Evolutionary conservation across 2,888 invertebrate genomes (phyloP).

Genomic region (Hypercompe scribonia): DNA sequence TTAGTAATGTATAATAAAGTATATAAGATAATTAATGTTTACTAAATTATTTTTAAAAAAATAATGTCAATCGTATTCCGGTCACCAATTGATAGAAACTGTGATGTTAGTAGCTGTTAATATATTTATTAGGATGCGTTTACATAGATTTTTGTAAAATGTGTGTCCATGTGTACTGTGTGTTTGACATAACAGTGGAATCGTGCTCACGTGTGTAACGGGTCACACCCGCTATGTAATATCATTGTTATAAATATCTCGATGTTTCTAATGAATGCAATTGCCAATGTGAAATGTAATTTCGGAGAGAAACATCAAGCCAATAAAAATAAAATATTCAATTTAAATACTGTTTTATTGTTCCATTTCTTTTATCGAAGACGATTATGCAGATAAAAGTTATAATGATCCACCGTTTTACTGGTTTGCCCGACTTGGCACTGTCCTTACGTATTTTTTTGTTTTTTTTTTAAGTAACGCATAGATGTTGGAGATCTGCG

Average conservation of each 20-base stretch:
- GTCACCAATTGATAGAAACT: constrained; percentile 68
- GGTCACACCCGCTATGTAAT: constrained; percentile 2
- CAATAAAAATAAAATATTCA: constrained; percentile 7
- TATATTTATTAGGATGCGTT: constrained; percentile 67
- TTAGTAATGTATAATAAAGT: constrained; percentile 1
- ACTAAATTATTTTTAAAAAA: constrained; percentile 16
- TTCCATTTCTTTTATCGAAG: too few relatives aligned
- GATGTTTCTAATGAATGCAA: constrained; percentile 10
- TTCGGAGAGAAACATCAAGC: constrained; percentile 2
- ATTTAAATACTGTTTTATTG: constrained; percentile 1
- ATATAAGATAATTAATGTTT: neutral
- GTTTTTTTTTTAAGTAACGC: too few relatives aligned
- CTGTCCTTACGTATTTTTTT: too few relatives aligned
- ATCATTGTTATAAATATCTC: neutral
- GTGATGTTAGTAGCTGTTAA: constrained; percentile 70
- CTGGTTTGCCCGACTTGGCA: too few relatives aligned
- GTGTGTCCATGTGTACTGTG: constrained; percentile 61
- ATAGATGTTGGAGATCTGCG: too few relatives aligned
- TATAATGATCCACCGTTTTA: too few relatives aligned
- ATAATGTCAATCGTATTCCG: constrained; percentile 49
- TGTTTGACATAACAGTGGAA: constrained; percentile 74
- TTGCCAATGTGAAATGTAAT: constrained; percentile 3
- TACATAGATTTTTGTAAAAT: constrained; percentile 50
- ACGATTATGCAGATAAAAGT: too few relatives aligned
- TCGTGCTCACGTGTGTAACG: constrained; percentile 66